Evolutionary conservation across 2,797 vertebrate species (phyloP), one percentile per base, ranked within the genome.

Genomic region (Crocidura indochinensis): DNA sequence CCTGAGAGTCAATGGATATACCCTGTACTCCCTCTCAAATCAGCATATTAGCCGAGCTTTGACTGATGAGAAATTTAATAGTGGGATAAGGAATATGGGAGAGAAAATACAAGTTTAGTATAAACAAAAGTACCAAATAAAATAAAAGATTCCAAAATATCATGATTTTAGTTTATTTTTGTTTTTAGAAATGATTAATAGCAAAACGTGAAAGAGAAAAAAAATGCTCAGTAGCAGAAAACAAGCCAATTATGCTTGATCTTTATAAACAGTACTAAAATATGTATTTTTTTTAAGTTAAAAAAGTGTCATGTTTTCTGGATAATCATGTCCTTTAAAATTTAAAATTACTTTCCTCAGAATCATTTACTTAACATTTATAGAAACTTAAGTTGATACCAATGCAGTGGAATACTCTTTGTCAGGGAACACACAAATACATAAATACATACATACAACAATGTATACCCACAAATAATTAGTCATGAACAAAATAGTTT

Each of bases 221-320:
- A n/a, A n/a, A n/a, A n/a, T n/a, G n/a, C n/a, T n/a, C n/a, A n/a
- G n/a, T n/a, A n/a, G n/a, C n/a, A n/a, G n/a, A n/a, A n/a, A n/a
- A n/a, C n/a, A 10, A 56, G 15, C 53, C 20, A 5, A 72, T 44
- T 4, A 71, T 84, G 5, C 22, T 47, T 56, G 53, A 8, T 78
- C 65, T 87, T 86, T 89, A 85, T 60, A 86, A 83, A 17, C 0
- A 14, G 67, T 10, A 15, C 14, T 65, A 51, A 73, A 73, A 29
- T 24, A 1, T 4, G 0, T 22, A 68, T 29, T 64, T 87, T 83
- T 65, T 27, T 86, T 44, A 11, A 29, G 2, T 38, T 27, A 71
- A 24, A 73, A 80, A 38, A 38, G 38, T 38, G 12, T 1, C 20
- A 10, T 4, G 20, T 49, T 73, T 84, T 93, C 68, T 44, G 82